Percentiles rank a stretch among this genome's conserved stretches.
Evolutionary conservation across 2,797 vertebrate genomes (phyloP).

Genomic region (Galaxias olidus): DNA sequence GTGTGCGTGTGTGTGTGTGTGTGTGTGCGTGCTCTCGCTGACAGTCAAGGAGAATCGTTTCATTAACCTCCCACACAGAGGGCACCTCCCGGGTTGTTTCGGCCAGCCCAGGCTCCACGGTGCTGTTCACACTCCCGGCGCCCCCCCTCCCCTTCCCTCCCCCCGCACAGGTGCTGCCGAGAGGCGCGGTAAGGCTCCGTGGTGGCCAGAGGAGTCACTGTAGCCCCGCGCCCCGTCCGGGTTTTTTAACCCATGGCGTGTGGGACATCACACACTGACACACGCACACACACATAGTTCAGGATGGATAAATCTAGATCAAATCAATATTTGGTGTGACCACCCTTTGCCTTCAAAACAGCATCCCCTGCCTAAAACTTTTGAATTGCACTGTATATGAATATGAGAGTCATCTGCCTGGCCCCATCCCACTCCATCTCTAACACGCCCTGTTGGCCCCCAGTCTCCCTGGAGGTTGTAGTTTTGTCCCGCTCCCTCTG

Average conservation of each 20-base stretch:
- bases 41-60: conserved; percentile 29
- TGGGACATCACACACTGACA: not conserved
- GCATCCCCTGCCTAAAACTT: not conserved
- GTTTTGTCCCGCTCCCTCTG: conserved; percentile 17
- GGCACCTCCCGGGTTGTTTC: conserved; percentile 5
- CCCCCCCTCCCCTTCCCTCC: not conserved
- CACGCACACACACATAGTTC: not conserved
- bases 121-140: conserved; percentile 12
- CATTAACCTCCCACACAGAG: conserved; percentile 41
- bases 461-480: not conserved
- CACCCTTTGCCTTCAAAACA: conserved; percentile 11
- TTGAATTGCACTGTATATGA: too few species aligned
- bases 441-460: not conserved
- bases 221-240: not conserved
- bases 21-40: conserved; percentile 11
- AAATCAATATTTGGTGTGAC: conserved; percentile 15
- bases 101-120: not conserved
- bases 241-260: not conserved
- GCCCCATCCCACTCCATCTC: too few species aligned
- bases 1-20: conserved; percentile 21
- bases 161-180: not conserved
- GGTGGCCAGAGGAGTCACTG: not conserved
- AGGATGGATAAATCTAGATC: conserved; percentile 17
- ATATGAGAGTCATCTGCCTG: too few species aligned
- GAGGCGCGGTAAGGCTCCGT: not conserved